phyloP scores from a whole-genome alignment of 2,113 vertebrate genomes.

The Stictonetta naevosa region DNA sequence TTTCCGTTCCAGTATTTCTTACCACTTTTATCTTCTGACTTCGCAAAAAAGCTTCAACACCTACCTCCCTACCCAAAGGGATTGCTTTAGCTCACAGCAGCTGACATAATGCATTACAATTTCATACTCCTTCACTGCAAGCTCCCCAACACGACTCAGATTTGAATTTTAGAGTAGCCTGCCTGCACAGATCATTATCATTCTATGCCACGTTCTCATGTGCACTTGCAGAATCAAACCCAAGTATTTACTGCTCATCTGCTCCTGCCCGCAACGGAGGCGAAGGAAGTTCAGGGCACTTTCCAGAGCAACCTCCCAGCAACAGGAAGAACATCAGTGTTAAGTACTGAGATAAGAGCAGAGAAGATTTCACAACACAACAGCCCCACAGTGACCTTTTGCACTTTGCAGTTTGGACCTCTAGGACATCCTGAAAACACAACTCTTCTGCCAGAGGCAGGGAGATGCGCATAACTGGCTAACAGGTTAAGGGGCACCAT shows the following conservation, averaged over 20 bases:
- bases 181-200: not conserved
- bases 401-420: not conserved
- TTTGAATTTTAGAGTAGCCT: not conserved
- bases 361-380: not conserved
- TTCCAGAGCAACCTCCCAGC: not conserved
- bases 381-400: not conserved
- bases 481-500: not conserved
- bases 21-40: slow-evolving; percentile 34
- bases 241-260: not conserved
- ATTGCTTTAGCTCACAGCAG: slow-evolving; percentile 36
- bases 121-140: not conserved
- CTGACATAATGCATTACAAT: slow-evolving; percentile 23
- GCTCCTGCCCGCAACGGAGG: not conserved
- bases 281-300: not conserved
- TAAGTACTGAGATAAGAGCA: not conserved
- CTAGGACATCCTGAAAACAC: not conserved
- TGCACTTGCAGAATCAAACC: not conserved
- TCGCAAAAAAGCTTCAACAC: not conserved
- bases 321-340: not conserved
- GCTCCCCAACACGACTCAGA: slow-evolving; percentile 26
- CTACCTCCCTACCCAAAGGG: slow-evolving; percentile 2
- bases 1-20: not conserved
- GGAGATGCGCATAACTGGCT: not conserved
- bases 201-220: not conserved
- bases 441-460: not conserved